Percentiles rank a stretch among this genome's conserved stretches.
Conservation (phyloP, 2,888 invertebrate genomes). For the Eupithecia subfuscata region DNA sequence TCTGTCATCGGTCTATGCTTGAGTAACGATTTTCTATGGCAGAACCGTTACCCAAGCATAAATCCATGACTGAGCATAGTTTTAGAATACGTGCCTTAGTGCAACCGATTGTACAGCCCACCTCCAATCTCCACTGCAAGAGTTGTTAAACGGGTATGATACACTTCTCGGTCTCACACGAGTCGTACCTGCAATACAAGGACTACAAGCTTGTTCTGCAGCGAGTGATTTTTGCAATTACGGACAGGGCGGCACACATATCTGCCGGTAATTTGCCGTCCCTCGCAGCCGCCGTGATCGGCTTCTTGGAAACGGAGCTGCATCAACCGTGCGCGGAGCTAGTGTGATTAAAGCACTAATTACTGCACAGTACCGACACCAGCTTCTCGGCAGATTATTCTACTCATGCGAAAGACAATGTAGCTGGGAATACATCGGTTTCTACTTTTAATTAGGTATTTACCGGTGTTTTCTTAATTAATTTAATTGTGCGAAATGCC, state of each 20-base stretch:
- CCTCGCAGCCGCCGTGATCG: constrained; percentile 72
- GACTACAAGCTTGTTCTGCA: constrained; percentile 53
- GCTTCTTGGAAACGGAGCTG: constrained; percentile 78
- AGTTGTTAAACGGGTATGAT: constrained; percentile 38
- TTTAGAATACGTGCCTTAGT: not conserved
- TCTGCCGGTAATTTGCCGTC: constrained; percentile 81
- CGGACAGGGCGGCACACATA: constrained; percentile 78
- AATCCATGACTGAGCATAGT: too few relatives aligned
- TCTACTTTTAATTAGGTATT: constrained; percentile 12
- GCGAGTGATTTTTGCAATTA: constrained; percentile 81
- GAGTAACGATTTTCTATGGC: too few relatives aligned
- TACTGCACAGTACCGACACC: constrained; percentile 47
- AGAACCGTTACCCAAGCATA: too few relatives aligned
- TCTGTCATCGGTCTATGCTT: too few relatives aligned
- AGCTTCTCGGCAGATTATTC: constrained; percentile 31
- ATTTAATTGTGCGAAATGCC: constrained; percentile 4
- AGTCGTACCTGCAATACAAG: constrained; percentile 59
- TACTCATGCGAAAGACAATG: constrained; percentile 30
- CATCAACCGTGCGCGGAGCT: constrained; percentile 68
- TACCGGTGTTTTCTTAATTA: constrained; percentile 8
- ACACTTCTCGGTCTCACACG: constrained; percentile 45
- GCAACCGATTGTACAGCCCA: not conserved
- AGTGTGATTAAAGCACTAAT: constrained; percentile 79
- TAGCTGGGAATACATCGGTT: constrained; percentile 14
- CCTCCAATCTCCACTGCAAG: constrained; percentile 20